Evolutionary conservation across 2,888 invertebrate species (phyloP).

Genomic region (Myathropa florea): DNA sequence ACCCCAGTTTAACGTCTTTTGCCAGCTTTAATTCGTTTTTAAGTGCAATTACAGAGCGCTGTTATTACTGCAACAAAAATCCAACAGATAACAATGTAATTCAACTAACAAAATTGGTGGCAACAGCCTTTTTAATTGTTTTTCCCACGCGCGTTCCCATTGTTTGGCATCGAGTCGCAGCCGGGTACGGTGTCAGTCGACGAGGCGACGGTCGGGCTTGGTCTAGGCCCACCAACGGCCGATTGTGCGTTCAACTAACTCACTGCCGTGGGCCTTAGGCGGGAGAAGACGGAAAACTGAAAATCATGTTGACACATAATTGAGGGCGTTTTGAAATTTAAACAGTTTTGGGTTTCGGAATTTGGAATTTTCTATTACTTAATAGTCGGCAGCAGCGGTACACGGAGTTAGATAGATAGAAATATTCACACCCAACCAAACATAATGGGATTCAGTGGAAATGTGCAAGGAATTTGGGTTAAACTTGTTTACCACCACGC

Average conservation of each 20-base stretch:
- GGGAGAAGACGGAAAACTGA: constrained; percentile 31
- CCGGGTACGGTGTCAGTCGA: not conserved
- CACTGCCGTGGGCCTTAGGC: constrained; percentile 4
- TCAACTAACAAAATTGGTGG: constrained; percentile 63
- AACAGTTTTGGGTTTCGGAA: constrained; percentile 47
- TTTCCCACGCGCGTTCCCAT: constrained; percentile 69
- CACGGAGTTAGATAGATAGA: constrained; percentile 12
- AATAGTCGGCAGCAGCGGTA: not conserved
- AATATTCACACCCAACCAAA: constrained; percentile 56
- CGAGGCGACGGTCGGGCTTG: not conserved
- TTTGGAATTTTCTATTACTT: constrained; percentile 57
- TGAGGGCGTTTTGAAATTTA: constrained; percentile 70
- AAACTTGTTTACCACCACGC: constrained; percentile 45
- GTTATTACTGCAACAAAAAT: constrained; percentile 60
- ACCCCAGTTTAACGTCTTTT: constrained; percentile 27
- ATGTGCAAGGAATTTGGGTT: constrained; percentile 60
- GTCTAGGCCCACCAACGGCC: not conserved
- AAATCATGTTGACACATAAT: constrained; percentile 71
- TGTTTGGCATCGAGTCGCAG: constrained; percentile 45
- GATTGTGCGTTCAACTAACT: constrained; percentile 18
- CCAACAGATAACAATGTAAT: constrained; percentile 60
- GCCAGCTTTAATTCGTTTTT: constrained; percentile 63
- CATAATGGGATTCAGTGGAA: constrained; percentile 48
- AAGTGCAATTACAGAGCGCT: constrained; percentile 57
- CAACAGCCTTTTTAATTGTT: constrained; percentile 66